Evolutionary conservation across 2,888 invertebrate genomes (phyloP).

Genomic region (Phengaris arion): DNA sequence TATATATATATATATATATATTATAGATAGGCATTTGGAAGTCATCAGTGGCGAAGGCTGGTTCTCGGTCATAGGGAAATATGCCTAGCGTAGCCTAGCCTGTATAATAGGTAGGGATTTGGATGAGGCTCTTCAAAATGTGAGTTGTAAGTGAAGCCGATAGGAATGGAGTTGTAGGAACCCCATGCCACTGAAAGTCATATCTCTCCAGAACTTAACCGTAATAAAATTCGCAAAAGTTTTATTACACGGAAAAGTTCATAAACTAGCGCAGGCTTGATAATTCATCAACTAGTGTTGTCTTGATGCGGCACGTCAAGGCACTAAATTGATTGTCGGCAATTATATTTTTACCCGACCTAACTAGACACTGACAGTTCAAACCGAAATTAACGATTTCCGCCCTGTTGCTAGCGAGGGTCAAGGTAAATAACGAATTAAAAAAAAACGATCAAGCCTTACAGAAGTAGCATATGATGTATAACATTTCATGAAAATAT

Average conservation of each 20-base stretch:
- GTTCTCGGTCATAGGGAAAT: too few relatives aligned
- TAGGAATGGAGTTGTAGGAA: too few relatives aligned
- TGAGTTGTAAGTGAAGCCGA: neutral
- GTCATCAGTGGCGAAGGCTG: too few relatives aligned
- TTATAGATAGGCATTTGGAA: too few relatives aligned
- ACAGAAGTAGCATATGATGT: too few relatives aligned
- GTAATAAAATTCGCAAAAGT: neutral
- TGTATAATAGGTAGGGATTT: too few relatives aligned
- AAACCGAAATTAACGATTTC: conserved; percentile 14
- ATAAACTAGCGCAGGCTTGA: neutral
- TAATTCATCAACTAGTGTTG: too few relatives aligned
- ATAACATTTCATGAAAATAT: too few relatives aligned
- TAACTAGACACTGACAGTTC: conserved; percentile 17
- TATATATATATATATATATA: too few relatives aligned
- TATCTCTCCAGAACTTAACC: neutral
- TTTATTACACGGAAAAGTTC: neutral
- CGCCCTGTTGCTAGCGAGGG: conserved; percentile 12
- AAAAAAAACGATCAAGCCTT: neutral
- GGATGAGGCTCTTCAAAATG: too few relatives aligned
- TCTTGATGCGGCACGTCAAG: neutral
- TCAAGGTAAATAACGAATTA: neutral
- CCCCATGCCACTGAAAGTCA: too few relatives aligned
- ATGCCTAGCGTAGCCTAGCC: too few relatives aligned
- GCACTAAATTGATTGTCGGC: neutral
- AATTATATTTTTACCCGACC: conserved; percentile 11